Conservation (phyloP, 2,797 vertebrate genomes). For the Xerus rutilus region DNA sequence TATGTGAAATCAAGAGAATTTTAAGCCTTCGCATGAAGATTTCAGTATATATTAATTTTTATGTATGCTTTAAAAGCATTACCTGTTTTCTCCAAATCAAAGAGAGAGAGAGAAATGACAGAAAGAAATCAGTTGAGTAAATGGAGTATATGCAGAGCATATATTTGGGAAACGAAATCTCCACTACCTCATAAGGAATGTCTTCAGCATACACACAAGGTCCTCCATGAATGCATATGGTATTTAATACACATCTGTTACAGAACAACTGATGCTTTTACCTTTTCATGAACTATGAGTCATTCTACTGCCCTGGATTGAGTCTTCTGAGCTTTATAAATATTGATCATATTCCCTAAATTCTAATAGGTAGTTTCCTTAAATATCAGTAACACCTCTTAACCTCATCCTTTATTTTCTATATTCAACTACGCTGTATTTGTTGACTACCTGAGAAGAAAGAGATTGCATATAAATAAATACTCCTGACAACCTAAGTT, state of each 20-base stretch:
- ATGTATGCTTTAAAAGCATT: neutral
- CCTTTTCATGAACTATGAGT: conserved; percentile 84
- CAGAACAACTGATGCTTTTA: conserved; percentile 77
- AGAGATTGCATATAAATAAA: neutral
- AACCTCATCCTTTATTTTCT: neutral
- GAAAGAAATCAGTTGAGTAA: conserved; percentile 64
- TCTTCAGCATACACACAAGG: neutral
- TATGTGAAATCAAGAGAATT: neutral
- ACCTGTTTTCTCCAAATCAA: neutral
- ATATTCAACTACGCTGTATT: neutral
- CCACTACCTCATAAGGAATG: conserved; percentile 64
- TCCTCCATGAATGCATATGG: conserved; percentile 74
- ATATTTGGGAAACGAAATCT: conserved; percentile 69
- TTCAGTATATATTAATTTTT: neutral
- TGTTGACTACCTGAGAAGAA: neutral
- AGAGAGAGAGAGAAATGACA: neutral
- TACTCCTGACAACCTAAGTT: neutral
- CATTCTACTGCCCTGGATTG: conserved; percentile 82
- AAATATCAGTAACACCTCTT: conserved; percentile 6
- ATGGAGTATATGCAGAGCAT: conserved; percentile 51
- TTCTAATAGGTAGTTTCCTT: conserved; percentile 57
- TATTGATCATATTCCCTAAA: conserved; percentile 77
- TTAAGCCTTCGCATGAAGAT: conserved; percentile 37
- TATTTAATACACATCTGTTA: conserved; percentile 81
- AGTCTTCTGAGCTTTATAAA: conserved; percentile 82